These are phyloP conservation scores for Incurvaria masculella DNA, from an alignment of 2,888 invertebrate species.

Conservation along the genomic window DNA sequence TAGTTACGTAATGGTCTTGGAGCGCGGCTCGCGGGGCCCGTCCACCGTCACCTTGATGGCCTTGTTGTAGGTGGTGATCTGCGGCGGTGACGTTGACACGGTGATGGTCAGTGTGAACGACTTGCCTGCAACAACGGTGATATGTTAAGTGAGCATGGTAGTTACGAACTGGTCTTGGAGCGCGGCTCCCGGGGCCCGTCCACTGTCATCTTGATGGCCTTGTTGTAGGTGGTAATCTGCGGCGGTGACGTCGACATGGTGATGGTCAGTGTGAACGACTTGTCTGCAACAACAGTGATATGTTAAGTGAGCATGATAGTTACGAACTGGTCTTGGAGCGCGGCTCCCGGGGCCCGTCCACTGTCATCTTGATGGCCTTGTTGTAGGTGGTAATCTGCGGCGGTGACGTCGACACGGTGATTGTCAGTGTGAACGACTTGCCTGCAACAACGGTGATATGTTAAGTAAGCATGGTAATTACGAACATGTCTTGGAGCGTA, in stretches of 20 bases:
- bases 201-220: conserved; percentile 98
- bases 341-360: conserved; percentile 97
- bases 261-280: conserved; percentile 96
- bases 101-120: conserved; percentile 97
- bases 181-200: conserved; percentile 98
- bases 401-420: conserved; percentile 89
- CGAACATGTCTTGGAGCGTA: no score
- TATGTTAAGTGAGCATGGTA: no score
- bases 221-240: conserved; percentile 91
- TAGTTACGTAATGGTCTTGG: conserved; percentile 85
- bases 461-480: no score
- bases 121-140: conserved; percentile 85
- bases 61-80: conserved; percentile 92
- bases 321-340: conserved; percentile 93
- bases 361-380: conserved; percentile 98
- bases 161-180: conserved; percentile 89
- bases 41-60: conserved; percentile 99
- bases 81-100: conserved; percentile 88
- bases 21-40: conserved; percentile 95
- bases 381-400: conserved; percentile 93
- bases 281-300: conserved; percentile 80
- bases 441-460: conserved; percentile 82
- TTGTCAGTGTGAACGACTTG: conserved; percentile 96
- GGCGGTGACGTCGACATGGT: conserved; percentile 91
- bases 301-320: no score